Evolutionary conservation across 2,797 vertebrate genomes (phyloP).

Genomic region (Spinibarbus caldwelli): DNA sequence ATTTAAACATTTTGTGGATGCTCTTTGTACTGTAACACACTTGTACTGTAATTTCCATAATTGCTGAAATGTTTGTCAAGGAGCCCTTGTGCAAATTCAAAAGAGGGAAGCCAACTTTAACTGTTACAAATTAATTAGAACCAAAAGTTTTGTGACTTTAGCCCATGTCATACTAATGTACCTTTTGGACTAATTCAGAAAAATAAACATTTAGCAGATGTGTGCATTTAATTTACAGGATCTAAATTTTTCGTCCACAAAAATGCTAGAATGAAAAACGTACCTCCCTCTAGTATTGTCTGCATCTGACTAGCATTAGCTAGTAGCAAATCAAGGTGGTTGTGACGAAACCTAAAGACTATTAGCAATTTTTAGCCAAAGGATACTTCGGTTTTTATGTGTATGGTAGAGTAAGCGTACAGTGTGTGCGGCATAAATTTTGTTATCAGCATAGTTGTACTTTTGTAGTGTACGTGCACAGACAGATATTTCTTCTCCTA

Average conservation of each 20-base stretch:
- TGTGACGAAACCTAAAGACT: neutral
- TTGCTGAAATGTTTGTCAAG: constrained; percentile 10
- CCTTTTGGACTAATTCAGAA: neutral
- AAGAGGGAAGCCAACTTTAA: neutral
- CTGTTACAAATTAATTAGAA: neutral
- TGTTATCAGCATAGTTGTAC: too few species aligned
- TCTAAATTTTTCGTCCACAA: neutral
- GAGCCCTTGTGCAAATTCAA: constrained; percentile 12
- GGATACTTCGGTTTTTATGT: neutral
- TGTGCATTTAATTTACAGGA: neutral
- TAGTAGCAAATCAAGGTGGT: too few species aligned
- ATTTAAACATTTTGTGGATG: neutral
- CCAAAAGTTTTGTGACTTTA: neutral
- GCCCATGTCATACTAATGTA: neutral
- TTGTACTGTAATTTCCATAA: constrained; percentile 9
- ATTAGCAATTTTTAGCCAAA: too few species aligned
- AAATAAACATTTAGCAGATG: neutral
- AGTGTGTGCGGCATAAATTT: too few species aligned
- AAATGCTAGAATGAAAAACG: neutral
- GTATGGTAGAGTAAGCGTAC: neutral
- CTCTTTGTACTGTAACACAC: neutral
- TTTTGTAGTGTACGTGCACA: too few species aligned
- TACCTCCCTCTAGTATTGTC: too few species aligned
- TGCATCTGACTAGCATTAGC: neutral
- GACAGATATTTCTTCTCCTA: too few species aligned